Evolutionary conservation across 2,888 invertebrate species (phyloP).

Genomic region (Hemicrepidius hirtus): DNA sequence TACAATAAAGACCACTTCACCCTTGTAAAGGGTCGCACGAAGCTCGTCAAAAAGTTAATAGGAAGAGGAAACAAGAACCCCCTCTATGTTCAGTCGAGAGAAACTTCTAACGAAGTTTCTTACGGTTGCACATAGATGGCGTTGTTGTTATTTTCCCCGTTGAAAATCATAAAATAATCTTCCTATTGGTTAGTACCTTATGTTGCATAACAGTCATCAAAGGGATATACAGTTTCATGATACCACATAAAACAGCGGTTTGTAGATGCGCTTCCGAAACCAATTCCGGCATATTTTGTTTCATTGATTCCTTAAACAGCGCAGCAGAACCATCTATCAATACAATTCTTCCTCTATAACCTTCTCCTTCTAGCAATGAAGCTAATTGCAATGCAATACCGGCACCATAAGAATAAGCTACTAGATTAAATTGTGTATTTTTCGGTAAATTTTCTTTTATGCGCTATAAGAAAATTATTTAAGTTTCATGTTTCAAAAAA

Average conservation of each 20-base stretch:
- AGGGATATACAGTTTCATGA: slow-evolving; percentile 69
- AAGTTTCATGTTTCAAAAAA: neutral
- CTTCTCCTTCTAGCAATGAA: slow-evolving; percentile 80
- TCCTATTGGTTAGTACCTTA: slow-evolving; percentile 39
- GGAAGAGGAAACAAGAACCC: too few relatives aligned
- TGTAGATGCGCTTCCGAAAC: slow-evolving; percentile 73
- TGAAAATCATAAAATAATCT: neutral
- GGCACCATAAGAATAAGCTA: slow-evolving; percentile 93
- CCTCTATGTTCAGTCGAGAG: too few relatives aligned
- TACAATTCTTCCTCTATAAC: slow-evolving; percentile 78
- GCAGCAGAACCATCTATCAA: slow-evolving; percentile 87
- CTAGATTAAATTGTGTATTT: slow-evolving; percentile 79
- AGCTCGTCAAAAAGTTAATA: slow-evolving; percentile 61
- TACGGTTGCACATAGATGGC: too few relatives aligned
- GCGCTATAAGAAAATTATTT: slow-evolving; percentile 71
- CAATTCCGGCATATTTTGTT: slow-evolving; percentile 70
- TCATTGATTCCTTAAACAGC: slow-evolving; percentile 74
- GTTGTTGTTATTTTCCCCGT: neutral
- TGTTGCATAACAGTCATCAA: slow-evolving; percentile 35
- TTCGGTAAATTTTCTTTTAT: slow-evolving; percentile 75
- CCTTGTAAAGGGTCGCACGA: too few relatives aligned
- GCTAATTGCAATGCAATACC: slow-evolving; percentile 86
- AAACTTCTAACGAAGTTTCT: too few relatives aligned
- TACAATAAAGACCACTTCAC: too few relatives aligned
- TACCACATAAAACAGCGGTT: slow-evolving; percentile 74